A percentile compares a stretch with the other conserved stretches of the same genome.
phyloP scores from a whole-genome alignment of 2,888 invertebrate species.

The Aradus depressus region DNA sequence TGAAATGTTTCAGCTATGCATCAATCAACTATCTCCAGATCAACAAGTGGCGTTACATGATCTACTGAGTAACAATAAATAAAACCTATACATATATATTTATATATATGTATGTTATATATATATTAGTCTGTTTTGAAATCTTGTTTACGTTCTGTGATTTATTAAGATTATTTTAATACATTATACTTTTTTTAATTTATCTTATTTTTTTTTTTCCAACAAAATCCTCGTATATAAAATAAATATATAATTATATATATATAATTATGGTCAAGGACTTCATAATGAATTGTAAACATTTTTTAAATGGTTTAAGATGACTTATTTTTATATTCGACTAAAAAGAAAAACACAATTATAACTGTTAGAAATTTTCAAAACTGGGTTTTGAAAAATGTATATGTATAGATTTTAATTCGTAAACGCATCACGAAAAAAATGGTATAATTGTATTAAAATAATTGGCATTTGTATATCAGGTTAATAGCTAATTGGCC shows the following conservation, averaged over 20 bases:
- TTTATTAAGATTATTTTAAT: slow-evolving; percentile 16
- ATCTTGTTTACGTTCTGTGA: slow-evolving; percentile 18
- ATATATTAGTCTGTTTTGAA: slow-evolving; percentile 12
- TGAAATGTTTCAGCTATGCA: slow-evolving; percentile 68
- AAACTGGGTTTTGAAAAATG: no score
- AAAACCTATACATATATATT: no score
- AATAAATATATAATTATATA: slow-evolving; percentile 14
- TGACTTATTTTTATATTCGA: slow-evolving; percentile 18
- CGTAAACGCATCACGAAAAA: no score
- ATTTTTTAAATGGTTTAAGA: slow-evolving; percentile 12
- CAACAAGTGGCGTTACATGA: slow-evolving; percentile 74
- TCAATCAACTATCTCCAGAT: slow-evolving; percentile 61
- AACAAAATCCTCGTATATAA: slow-evolving; percentile 7
- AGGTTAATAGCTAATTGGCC: no score
- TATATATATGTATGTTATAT: no score
- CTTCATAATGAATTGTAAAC: slow-evolving; percentile 18
- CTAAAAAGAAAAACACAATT: slow-evolving; percentile 4
- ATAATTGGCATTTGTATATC: no score
- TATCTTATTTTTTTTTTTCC: slow-evolving; percentile 14
- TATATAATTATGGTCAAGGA: no score
- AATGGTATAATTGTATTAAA: no score
- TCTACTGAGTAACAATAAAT: slow-evolving; percentile 42
- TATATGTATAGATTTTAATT: no score
- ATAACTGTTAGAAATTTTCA: slow-evolving; percentile 10
- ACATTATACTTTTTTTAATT: slow-evolving; percentile 13